These are phyloP conservation scores for Misgurnus anguillicaudatus DNA, from an alignment of 2,113 vertebrate species.

Conservation along the genomic window DNA sequence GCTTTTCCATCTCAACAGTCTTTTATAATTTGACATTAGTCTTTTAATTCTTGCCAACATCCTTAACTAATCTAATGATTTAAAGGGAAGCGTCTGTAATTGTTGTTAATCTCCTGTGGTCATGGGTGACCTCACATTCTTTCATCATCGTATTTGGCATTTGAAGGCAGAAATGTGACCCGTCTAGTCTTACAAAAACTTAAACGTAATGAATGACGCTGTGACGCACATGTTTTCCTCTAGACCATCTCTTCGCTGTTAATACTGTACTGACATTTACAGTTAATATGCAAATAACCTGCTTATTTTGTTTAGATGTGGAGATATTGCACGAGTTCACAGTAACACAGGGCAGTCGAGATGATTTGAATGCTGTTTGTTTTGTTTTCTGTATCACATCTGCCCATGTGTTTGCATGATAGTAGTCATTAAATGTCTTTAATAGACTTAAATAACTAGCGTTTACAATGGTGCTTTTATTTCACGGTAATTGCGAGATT, in stretches of 20 bases:
- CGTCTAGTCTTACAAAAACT: constrained; percentile 4
- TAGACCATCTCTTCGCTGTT: neutral
- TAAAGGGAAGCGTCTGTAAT: constrained; percentile 21
- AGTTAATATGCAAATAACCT: constrained; percentile 66
- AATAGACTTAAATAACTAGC: no score
- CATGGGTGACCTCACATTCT: neutral
- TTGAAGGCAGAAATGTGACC: constrained; percentile 3
- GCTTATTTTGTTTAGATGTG: constrained; percentile 53
- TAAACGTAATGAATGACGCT: neutral
- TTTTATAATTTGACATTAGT: neutral
- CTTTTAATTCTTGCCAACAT: neutral
- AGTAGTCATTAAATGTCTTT: neutral
- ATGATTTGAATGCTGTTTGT: constrained; percentile 26
- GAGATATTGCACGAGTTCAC: neutral
- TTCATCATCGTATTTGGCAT: constrained; percentile 34
- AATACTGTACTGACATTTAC: constrained; percentile 47
- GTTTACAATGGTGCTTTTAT: no score
- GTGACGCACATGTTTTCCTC: neutral
- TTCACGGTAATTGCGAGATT: no score
- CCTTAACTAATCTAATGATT: constrained; percentile 25
- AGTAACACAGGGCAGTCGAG: neutral
- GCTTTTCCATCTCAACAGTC: no score
- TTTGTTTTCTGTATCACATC: neutral
- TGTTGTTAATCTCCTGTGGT: constrained; percentile 11
- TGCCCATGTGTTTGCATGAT: neutral